Evolutionary conservation across 2,113 vertebrate species (phyloP).

Genomic region (Sphyrna mokarran): DNA sequence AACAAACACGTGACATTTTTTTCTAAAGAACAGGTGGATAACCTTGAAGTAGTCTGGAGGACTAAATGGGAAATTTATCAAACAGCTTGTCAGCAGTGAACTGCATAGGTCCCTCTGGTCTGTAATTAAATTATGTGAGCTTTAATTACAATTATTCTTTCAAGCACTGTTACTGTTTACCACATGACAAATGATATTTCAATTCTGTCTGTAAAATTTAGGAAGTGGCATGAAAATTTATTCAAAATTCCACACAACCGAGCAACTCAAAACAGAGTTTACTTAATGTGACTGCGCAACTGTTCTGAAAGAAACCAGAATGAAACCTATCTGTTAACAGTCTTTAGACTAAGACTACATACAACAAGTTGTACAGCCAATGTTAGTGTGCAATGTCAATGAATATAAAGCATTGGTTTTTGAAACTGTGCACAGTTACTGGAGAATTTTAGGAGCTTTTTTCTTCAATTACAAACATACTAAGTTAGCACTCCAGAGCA

Average conservation of each 20-base stretch:
- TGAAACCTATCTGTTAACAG: background rate
- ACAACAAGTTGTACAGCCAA: background rate
- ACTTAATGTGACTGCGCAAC: background rate
- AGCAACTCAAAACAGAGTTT: background rate
- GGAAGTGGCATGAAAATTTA: background rate
- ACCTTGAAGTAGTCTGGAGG: background rate
- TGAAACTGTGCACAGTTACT: background rate
- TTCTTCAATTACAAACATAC: background rate
- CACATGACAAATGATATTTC: background rate
- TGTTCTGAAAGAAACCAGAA: background rate
- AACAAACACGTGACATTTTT: background rate
- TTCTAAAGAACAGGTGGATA: slow-evolving; percentile 1
- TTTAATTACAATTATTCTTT: background rate
- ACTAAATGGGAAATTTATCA: background rate
- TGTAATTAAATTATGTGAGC: background rate
- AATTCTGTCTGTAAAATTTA: background rate
- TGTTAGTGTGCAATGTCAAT: background rate
- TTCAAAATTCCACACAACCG: background rate
- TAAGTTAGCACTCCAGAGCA: background rate
- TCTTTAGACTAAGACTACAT: background rate
- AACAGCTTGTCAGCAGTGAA: background rate
- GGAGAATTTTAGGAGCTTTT: background rate
- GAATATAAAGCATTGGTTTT: background rate
- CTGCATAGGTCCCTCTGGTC: no score
- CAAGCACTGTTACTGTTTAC: background rate